phyloP scores from a whole-genome alignment of 2,797 vertebrate genomes.

The Sebastes alutus region DNA sequence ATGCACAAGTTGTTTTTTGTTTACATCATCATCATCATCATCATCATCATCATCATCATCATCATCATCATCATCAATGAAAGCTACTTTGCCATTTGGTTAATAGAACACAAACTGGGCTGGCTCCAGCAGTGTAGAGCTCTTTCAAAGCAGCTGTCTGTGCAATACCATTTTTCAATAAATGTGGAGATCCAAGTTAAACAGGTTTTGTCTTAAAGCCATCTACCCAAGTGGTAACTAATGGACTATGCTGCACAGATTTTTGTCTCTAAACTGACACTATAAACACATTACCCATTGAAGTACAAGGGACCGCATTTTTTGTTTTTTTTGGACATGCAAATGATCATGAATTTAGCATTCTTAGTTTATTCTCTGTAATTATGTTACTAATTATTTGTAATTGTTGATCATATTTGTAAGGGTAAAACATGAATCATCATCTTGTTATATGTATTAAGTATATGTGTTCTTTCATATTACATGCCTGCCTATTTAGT shows the following conservation, averaged over 20 bases:
- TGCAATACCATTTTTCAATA: slow-evolving; percentile 73
- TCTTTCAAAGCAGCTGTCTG: slow-evolving; percentile 54
- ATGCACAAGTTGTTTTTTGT: slow-evolving; percentile 62
- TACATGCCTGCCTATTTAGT: slow-evolving; percentile 50
- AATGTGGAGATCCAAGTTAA: slow-evolving; percentile 58
- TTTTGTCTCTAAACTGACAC: slow-evolving; percentile 57
- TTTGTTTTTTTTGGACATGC: slow-evolving; percentile 18
- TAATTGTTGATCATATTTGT: slow-evolving; percentile 71
- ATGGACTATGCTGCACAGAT: slow-evolving; percentile 59
- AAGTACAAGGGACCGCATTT: slow-evolving; percentile 66
- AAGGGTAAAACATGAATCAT: slow-evolving; percentile 63
- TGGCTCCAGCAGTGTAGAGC: slow-evolving; percentile 73
- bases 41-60: slow-evolving; percentile 40
- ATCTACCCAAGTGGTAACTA: slow-evolving; percentile 50
- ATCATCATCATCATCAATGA: slow-evolving; percentile 26
- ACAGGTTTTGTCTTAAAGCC: slow-evolving; percentile 68
- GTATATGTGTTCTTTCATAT: slow-evolving; percentile 53
- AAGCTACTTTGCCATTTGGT: slow-evolving; percentile 59
- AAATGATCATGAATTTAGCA: slow-evolving; percentile 49
- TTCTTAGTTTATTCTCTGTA: slow-evolving; percentile 60
- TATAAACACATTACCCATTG: slow-evolving; percentile 50
- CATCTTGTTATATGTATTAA: slow-evolving; percentile 58
- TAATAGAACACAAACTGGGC: slow-evolving; percentile 71
- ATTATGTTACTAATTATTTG: slow-evolving; percentile 73
- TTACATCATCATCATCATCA: slow-evolving; percentile 55